These are phyloP conservation scores for Bolborhynchus lineola DNA, from an alignment of 2,113 vertebrate species.

Conservation along the genomic window DNA sequence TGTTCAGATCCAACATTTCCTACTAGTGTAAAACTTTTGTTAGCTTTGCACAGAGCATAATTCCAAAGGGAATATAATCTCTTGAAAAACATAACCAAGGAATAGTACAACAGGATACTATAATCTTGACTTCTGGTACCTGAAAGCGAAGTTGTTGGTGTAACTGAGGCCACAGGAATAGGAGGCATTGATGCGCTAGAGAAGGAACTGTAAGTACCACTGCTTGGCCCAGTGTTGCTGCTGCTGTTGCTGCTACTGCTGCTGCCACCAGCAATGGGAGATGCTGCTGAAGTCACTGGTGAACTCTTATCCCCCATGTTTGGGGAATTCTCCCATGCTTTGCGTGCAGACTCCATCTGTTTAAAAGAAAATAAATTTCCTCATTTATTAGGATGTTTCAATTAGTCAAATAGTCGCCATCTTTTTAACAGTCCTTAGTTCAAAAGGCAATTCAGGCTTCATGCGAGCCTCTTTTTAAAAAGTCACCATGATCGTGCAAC, in stretches of 20 bases:
- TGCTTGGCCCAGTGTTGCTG: conserved; percentile 70
- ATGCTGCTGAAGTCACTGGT: conserved; percentile 87
- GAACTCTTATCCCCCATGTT: conserved; percentile 91
- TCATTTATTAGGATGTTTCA: conserved; percentile 33
- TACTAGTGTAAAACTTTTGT: background rate
- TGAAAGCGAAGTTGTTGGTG: conserved; percentile 92
- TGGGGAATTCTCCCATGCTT: conserved; percentile 98
- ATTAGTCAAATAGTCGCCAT: background rate
- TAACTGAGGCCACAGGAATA: conserved; percentile 96
- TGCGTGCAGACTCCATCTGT: conserved; percentile 98
- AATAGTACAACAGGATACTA: background rate
- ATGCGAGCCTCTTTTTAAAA: conserved; percentile 45
- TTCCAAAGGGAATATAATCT: background rate
- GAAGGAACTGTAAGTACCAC: conserved; percentile 89
- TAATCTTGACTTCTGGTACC: conserved; percentile 70
- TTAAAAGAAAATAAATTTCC: background rate
- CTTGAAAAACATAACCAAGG: background rate
- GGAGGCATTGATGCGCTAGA: conserved; percentile 93
- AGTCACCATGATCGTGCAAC: conserved; percentile 43
- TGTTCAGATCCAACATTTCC: background rate
- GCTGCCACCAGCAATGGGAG: conserved; percentile 77
- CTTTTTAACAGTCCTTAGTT: background rate
- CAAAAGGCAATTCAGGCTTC: conserved; percentile 39
- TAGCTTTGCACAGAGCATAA: background rate
- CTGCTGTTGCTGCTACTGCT: conserved; percentile 39